Evolutionary conservation across 2,797 vertebrate species (phyloP).

Genomic region (Eulemur rubriventer): DNA sequence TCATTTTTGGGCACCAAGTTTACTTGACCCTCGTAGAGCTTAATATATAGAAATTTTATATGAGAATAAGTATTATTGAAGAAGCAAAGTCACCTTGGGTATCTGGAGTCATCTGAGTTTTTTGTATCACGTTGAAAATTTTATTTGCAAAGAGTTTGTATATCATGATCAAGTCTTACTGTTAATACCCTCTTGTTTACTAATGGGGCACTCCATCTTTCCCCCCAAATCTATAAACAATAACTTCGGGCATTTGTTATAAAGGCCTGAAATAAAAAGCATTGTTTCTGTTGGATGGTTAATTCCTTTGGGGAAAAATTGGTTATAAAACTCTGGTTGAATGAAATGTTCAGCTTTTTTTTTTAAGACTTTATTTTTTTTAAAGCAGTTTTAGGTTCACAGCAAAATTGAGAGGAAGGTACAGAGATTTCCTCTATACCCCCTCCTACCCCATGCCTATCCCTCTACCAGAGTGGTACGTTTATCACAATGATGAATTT

Average conservation of each 20-base stretch:
- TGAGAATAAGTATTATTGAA: not conserved
- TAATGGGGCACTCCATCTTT: not conserved
- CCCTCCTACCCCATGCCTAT: not conserved
- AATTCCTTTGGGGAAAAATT: not conserved
- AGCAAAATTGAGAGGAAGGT: not conserved
- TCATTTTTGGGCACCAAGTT: not conserved
- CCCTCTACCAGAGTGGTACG: rapidly evolving
- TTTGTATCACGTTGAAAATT: not conserved
- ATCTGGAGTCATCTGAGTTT: slow-evolving; percentile 5
- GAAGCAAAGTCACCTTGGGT: not conserved
- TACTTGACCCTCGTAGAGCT: not conserved
- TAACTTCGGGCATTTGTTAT: not conserved
- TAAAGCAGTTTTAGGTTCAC: not conserved
- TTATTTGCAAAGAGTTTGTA: not conserved
- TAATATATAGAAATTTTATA: not conserved
- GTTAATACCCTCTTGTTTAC: slow-evolving; percentile 1
- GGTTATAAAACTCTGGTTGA: not conserved
- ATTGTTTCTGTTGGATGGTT: slow-evolving; percentile 11
- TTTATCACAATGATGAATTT: not conserved
- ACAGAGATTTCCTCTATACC: not conserved
- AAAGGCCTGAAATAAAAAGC: slow-evolving; percentile 23
- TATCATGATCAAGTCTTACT: not conserved
- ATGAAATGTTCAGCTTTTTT: not conserved
- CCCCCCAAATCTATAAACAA: not conserved
- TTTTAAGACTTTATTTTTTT: not conserved